Evolutionary conservation across 2,888 invertebrate species (phyloP).

Genomic region (Acrobasis repandana): DNA sequence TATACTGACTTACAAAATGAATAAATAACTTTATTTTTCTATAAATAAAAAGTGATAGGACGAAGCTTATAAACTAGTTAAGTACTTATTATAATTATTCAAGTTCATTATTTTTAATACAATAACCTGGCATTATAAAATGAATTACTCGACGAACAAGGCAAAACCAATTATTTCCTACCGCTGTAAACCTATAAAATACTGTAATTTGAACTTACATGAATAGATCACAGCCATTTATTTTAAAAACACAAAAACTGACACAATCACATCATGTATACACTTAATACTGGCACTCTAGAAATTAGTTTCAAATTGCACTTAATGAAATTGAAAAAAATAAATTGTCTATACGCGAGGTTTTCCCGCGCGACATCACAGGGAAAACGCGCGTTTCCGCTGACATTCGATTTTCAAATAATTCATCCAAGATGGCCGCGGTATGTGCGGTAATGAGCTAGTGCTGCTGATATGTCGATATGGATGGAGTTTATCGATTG

Average conservation of each 20-base stretch:
- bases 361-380: slow-evolving; percentile 49
- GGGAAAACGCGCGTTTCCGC: slow-evolving; percentile 61
- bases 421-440: slow-evolving; percentile 71
- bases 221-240: slow-evolving; percentile 17
- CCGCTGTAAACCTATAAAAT: not conserved
- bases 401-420: slow-evolving; percentile 75
- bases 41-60: too few relatives aligned
- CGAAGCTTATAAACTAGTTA: too few relatives aligned
- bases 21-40: too few relatives aligned
- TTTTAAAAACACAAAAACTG: slow-evolving; percentile 10
- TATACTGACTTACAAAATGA: too few relatives aligned
- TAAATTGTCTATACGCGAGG: slow-evolving; percentile 25
- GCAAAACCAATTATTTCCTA: slow-evolving; percentile 15
- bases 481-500: slow-evolving; percentile 25
- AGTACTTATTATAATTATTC: too few relatives aligned
- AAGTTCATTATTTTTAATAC: not conserved
- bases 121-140: not conserved
- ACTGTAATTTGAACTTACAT: slow-evolving; percentile 20
- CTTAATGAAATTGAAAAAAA: slow-evolving; percentile 27
- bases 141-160: slow-evolving; percentile 6
- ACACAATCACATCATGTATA: slow-evolving; percentile 17
- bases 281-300: slow-evolving; percentile 15
- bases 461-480: slow-evolving; percentile 51
- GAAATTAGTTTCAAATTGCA: slow-evolving; percentile 11
- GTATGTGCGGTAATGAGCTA: slow-evolving; percentile 55